These are phyloP conservation scores for Microctonus brassicae DNA, from an alignment of 2,888 invertebrate genomes.

Conservation along the genomic window DNA sequence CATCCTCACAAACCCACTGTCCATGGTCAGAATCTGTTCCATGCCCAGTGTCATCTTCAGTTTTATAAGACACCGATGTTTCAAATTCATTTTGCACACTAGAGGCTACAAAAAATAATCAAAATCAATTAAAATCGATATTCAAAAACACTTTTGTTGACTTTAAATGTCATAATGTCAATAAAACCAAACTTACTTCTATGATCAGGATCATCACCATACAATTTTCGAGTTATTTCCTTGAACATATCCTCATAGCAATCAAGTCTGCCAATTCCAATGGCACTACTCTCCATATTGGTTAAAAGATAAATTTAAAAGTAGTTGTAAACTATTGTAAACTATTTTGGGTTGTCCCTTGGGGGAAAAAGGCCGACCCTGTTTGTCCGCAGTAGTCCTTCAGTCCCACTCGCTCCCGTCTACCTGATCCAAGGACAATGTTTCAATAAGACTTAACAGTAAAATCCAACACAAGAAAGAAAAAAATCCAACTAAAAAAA, in stretches of 20 bases:
- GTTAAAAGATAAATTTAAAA: neutral
- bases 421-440: constrained; percentile 11
- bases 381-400: neutral
- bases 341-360: neutral
- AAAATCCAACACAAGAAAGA: neutral
- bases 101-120: constrained; percentile 54
- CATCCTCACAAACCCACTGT: constrained; percentile 67
- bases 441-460: neutral
- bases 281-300: constrained; percentile 62
- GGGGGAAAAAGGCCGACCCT: neutral
- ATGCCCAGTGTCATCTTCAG: constrained; percentile 63
- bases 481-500: neutral
- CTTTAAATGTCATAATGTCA: too few species aligned
- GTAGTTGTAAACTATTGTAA: neutral
- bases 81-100: constrained; percentile 69
- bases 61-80: constrained; percentile 64
- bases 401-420: neutral
- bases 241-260: constrained; percentile 89
- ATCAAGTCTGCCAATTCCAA: constrained; percentile 72
- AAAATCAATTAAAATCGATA: neutral
- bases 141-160: too few species aligned
- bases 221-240: constrained; percentile 91
- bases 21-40: constrained; percentile 65
- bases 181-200: constrained; percentile 60
- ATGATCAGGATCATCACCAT: constrained; percentile 81